These are phyloP conservation scores for Bombus vancouverensis DNA, from an alignment of 1,140 invertebrate species.

Conservation along the genomic window DNA sequence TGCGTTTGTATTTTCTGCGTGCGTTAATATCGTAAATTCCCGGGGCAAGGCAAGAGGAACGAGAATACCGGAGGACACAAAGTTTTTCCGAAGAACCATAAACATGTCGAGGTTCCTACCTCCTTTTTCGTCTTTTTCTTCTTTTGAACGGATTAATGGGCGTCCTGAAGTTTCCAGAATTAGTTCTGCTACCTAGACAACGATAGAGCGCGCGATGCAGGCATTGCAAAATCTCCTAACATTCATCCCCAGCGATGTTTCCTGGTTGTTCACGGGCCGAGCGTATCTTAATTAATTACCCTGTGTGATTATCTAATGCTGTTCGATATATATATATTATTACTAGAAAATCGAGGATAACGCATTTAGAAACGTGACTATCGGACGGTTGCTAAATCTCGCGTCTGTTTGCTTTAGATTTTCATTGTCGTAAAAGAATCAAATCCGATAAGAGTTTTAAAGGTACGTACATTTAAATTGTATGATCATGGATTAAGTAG, in stretches of 20 bases:
- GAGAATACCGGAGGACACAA: not conserved
- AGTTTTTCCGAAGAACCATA: constrained; percentile 34
- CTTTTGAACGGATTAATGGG: not conserved
- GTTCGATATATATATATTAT: not conserved
- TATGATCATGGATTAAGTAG: not conserved
- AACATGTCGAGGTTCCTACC: not conserved
- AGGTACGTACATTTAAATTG: constrained; percentile 3
- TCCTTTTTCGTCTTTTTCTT: not conserved
- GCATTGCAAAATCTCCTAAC: constrained; percentile 33
- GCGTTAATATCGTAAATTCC: constrained; percentile 52
- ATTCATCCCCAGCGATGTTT: constrained; percentile 3
- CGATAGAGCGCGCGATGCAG: constrained; percentile 15
- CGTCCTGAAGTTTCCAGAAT: constrained; percentile 46
- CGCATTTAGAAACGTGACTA: not conserved
- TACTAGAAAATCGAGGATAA: not conserved
- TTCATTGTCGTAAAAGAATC: not conserved
- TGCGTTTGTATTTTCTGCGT: constrained; percentile 21
- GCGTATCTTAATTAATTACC: not conserved
- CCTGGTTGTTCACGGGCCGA: not conserved
- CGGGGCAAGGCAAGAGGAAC: not conserved
- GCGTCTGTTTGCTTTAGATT: no score
- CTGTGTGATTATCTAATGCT: not conserved
- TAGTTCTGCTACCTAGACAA: constrained; percentile 42
- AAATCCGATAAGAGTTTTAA: not conserved
- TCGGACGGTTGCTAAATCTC: no score